phyloP scores from a whole-genome alignment of 2,113 vertebrate genomes.

The Lathamus discolor region DNA sequence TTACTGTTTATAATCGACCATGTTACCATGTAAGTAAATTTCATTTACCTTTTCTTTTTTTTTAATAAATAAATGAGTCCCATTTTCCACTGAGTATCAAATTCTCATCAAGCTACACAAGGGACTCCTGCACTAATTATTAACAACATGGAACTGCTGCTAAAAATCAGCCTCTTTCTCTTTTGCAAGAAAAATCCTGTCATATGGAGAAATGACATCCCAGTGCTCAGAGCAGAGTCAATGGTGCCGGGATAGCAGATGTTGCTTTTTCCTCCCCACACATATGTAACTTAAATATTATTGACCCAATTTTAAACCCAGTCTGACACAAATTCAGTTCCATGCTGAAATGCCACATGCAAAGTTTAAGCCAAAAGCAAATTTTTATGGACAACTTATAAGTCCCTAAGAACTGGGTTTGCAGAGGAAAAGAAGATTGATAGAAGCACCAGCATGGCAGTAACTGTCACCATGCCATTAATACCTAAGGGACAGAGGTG shows the following conservation, averaged over 20 bases:
- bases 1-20: background rate
- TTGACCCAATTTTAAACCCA: conserved; percentile 32
- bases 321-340: conserved; percentile 30
- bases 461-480: background rate
- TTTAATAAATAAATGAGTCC: background rate
- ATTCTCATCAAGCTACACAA: background rate
- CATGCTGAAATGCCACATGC: background rate
- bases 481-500: background rate
- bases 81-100: background rate
- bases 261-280: background rate
- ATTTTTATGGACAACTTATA: background rate
- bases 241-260: background rate
- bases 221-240: background rate
- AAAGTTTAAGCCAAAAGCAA: conserved; percentile 21
- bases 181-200: background rate
- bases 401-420: background rate
- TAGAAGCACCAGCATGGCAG: background rate
- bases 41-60: background rate
- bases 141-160: background rate
- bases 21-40: background rate
- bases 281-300: background rate
- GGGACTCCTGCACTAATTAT: background rate
- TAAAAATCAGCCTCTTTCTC: background rate
- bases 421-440: background rate
- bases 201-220: background rate